Evolutionary conservation across 2,797 vertebrate genomes (phyloP).

Genomic region (Spea hammondii): DNA sequence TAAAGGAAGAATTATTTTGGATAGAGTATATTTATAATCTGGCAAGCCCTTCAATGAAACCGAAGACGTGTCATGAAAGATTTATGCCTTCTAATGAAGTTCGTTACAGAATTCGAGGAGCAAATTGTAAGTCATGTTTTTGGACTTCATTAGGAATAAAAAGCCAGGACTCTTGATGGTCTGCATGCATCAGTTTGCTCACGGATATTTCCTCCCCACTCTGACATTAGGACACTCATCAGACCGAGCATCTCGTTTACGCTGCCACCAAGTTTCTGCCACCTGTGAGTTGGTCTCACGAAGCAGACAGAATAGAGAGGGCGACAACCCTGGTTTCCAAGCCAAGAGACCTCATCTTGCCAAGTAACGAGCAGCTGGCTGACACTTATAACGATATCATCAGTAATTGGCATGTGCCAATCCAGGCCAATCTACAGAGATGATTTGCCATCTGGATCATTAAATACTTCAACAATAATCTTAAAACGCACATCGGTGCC

Average conservation of each 20-base stretch:
- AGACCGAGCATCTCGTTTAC: slow-evolving; percentile 23
- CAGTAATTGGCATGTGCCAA: slow-evolving; percentile 31
- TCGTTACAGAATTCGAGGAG: background rate
- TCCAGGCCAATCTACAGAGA: slow-evolving; percentile 14
- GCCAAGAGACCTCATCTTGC: slow-evolving; percentile 28
- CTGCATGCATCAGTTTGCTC: background rate
- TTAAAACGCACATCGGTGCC: too few relatives aligned
- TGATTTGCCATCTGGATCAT: slow-evolving; percentile 35
- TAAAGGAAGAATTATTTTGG: too few relatives aligned
- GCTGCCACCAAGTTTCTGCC: slow-evolving; percentile 39
- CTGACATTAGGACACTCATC: slow-evolving; percentile 6
- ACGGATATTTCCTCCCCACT: background rate
- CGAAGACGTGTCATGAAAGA: too few relatives aligned
- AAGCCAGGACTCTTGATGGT: background rate
- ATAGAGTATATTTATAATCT: too few relatives aligned
- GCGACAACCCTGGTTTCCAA: slow-evolving; percentile 19
- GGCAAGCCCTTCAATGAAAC: too few relatives aligned
- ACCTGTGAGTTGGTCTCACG: slow-evolving; percentile 32
- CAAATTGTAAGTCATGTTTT: background rate
- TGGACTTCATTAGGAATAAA: background rate
- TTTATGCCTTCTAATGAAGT: background rate
- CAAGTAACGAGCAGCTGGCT: slow-evolving; percentile 39
- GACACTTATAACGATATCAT: slow-evolving; percentile 36
- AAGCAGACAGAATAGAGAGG: slow-evolving; percentile 23
- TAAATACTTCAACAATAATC: background rate